Percentiles rank a stretch among this genome's conserved stretches.
phyloP scores from a whole-genome alignment of 2,797 vertebrate species.

The Sciaenops ocellatus region DNA sequence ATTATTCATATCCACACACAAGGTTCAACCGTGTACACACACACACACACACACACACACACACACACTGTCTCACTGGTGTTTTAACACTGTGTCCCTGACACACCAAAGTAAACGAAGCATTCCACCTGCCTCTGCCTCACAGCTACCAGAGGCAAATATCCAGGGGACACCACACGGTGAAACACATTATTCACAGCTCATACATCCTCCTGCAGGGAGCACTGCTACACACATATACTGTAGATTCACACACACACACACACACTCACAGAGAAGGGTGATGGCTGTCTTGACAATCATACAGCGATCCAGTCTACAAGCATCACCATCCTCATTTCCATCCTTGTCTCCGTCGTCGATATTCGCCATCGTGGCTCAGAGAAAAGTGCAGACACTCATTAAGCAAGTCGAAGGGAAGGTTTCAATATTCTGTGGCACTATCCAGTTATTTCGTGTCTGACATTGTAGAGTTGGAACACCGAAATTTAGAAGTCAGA shows the following conservation, averaged over 20 bases:
- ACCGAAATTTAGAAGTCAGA: background rate
- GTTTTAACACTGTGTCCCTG: slow-evolving; percentile 27
- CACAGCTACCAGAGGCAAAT: slow-evolving; percentile 59
- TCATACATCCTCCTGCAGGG: slow-evolving; percentile 56
- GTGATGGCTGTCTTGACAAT: slow-evolving; percentile 54
- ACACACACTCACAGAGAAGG: slow-evolving; percentile 6
- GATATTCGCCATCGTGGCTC: slow-evolving; percentile 33
- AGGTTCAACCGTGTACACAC: background rate
- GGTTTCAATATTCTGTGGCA: slow-evolving; percentile 26
- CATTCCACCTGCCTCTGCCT: slow-evolving; percentile 59
- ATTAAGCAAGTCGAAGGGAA: slow-evolving; percentile 23
- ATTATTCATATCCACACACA: slow-evolving; percentile 42
- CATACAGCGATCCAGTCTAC: slow-evolving; percentile 42
- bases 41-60: slow-evolving; percentile 20
- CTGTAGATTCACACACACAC: background rate
- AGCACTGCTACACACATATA: slow-evolving; percentile 11
- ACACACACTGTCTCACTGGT: slow-evolving; percentile 14
- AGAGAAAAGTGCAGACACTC: slow-evolving; percentile 16
- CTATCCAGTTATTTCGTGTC: background rate
- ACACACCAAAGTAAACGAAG: slow-evolving; percentile 62
- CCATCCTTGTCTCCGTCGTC: slow-evolving; percentile 34
- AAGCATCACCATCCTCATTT: slow-evolving; percentile 59
- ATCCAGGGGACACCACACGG: slow-evolving; percentile 69
- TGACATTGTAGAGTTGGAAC: slow-evolving; percentile 13
- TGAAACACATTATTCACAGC: slow-evolving; percentile 73